Percentiles rank a stretch among this genome's conserved stretches.
These are phyloP conservation scores for Acanthisitta chloris DNA, from an alignment of 2,113 vertebrate genomes.

Conservation along the genomic window DNA sequence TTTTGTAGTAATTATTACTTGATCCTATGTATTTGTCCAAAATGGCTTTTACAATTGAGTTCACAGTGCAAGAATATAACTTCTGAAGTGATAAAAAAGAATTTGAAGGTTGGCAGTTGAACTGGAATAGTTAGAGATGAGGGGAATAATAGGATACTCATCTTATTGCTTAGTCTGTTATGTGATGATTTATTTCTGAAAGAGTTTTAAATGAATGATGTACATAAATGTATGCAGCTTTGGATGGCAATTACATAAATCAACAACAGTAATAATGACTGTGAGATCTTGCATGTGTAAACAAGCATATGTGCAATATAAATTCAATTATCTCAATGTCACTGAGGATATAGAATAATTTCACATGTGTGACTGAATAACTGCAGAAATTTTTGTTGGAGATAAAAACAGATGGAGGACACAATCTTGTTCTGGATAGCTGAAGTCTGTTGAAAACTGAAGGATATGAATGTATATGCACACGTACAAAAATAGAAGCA, in stretches of 20 bases:
- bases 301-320: constrained; percentile 41
- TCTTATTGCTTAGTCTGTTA: neutral
- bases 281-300: constrained; percentile 10
- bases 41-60: neutral
- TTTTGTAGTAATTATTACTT: neutral
- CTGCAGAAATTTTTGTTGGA: neutral
- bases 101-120: neutral
- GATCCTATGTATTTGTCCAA: neutral
- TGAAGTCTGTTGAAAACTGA: neutral
- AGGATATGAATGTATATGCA: neutral
- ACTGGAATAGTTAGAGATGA: neutral
- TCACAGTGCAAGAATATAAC: neutral
- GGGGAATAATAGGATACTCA: neutral
- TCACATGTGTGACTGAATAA: constrained; percentile 7
- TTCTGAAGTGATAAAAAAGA: neutral
- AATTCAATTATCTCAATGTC: constrained; percentile 48
- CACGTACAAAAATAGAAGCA: neutral
- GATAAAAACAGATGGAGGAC: constrained; percentile 7
- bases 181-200: constrained; percentile 5
- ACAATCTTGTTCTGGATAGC: neutral
- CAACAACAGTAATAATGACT: neutral
- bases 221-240: neutral
- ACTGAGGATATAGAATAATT: constrained; percentile 23
- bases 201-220: neutral
- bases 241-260: constrained; percentile 3